Conservation (phyloP, 2,888 invertebrate genomes). For the Neoscelio sp. region DNA sequence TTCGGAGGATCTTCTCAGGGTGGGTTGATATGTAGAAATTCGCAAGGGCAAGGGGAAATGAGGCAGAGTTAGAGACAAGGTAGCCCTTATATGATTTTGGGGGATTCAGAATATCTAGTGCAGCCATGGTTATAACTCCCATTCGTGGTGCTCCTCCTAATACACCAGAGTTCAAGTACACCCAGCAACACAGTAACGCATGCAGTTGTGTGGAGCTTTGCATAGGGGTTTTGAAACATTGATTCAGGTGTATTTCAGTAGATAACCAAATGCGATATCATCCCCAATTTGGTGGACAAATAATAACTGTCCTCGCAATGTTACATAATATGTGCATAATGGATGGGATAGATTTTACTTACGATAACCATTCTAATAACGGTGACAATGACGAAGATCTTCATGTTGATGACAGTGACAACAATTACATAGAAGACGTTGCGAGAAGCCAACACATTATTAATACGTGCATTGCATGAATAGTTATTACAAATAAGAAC, state of each 20-base stretch:
- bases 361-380: too few relatives aligned
- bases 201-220: neutral
- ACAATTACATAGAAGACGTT: too few relatives aligned
- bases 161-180: neutral
- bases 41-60: neutral
- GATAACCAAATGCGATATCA: constrained; percentile 1
- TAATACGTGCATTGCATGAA: too few relatives aligned
- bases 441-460: too few relatives aligned
- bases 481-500: too few relatives aligned
- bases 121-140: constrained; percentile 10
- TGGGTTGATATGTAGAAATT: neutral
- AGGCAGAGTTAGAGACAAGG: neutral
- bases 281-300: neutral
- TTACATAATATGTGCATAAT: too few relatives aligned
- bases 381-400: too few relatives aligned
- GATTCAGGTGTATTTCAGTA: neutral
- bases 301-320: neutral
- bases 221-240: neutral
- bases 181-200: neutral
- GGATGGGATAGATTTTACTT: too few relatives aligned
- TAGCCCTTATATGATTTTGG: neutral
- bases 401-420: too few relatives aligned
- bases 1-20: too few relatives aligned
- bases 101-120: constrained; percentile 7
- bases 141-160: neutral